Evolutionary conservation across 2,797 vertebrate species (phyloP).

Genomic region (Acomys russatus): DNA sequence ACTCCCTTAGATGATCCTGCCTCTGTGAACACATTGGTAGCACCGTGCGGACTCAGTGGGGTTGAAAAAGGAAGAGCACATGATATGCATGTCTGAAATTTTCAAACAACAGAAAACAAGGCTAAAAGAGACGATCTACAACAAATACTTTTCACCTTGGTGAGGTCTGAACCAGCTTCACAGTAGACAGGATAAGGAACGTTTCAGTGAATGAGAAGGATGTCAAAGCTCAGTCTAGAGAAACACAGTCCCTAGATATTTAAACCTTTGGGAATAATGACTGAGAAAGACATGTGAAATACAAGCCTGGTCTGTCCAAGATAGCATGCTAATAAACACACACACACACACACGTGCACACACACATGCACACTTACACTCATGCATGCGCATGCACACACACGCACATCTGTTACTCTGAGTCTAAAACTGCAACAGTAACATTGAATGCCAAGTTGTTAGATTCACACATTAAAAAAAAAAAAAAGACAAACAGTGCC

Average conservation of each 20-base stretch:
- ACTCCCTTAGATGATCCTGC: background rate
- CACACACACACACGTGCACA: background rate
- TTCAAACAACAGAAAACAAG: background rate
- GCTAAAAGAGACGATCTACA: background rate
- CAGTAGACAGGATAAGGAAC: conserved; percentile 18
- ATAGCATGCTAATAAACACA: background rate
- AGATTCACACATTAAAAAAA: conserved; percentile 45
- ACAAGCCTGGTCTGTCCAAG: background rate
- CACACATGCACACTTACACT: too few species aligned
- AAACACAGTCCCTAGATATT: background rate
- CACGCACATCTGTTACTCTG: background rate
- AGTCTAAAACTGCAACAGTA: conserved; percentile 13
- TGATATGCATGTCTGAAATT: background rate
- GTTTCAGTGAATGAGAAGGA: background rate
- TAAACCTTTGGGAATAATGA: background rate
- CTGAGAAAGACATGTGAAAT: background rate
- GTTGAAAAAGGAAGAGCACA: background rate
- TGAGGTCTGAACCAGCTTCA: background rate
- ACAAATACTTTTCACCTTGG: conserved; percentile 15
- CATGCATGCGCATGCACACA: background rate
- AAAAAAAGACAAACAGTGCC: background rate
- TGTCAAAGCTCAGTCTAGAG: background rate
- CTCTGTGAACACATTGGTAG: background rate
- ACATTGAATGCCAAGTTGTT: conserved; percentile 26
- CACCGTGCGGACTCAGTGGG: too few species aligned